A percentile compares a stretch with the other conserved stretches of the same genome.
phyloP scores from a whole-genome alignment of 1,140 invertebrate genomes.

The Matsumurasca onukii region DNA sequence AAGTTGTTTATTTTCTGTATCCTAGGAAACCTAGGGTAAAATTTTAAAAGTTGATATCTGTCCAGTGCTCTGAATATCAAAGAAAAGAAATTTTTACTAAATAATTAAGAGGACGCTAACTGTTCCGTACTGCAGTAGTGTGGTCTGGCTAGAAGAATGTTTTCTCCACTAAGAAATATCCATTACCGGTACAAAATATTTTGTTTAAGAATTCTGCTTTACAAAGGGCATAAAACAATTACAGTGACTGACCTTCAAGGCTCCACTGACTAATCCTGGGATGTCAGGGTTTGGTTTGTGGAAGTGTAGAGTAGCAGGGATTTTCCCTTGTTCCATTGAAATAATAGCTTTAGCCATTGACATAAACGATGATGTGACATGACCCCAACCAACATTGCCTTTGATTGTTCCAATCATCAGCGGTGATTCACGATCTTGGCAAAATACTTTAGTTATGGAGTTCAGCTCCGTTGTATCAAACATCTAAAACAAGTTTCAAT shows the following conservation, averaged over 20 bases:
- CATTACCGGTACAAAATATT: no score
- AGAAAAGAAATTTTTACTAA: no score
- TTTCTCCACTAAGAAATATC: no score
- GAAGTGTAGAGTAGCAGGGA: background rate
- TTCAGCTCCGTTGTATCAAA: background rate
- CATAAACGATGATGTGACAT: background rate
- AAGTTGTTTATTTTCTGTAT: no score
- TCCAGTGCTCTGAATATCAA: no score
- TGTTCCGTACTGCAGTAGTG: no score
- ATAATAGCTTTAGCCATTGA: background rate
- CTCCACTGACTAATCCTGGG: background rate
- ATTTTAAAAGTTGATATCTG: no score
- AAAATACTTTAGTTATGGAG: background rate
- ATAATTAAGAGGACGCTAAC: no score
- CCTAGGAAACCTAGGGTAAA: no score
- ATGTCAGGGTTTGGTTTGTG: background rate
- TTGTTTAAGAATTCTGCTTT: no score
- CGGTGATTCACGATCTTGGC: background rate
- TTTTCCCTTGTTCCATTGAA: background rate
- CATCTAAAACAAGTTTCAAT: background rate
- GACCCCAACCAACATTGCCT: background rate
- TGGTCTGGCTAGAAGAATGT: no score
- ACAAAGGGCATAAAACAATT: no score
- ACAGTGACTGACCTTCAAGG: background rate
- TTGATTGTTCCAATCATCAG: background rate